Conservation (phyloP, 2,888 invertebrate genomes). For the Drosophila yooni region DNA sequence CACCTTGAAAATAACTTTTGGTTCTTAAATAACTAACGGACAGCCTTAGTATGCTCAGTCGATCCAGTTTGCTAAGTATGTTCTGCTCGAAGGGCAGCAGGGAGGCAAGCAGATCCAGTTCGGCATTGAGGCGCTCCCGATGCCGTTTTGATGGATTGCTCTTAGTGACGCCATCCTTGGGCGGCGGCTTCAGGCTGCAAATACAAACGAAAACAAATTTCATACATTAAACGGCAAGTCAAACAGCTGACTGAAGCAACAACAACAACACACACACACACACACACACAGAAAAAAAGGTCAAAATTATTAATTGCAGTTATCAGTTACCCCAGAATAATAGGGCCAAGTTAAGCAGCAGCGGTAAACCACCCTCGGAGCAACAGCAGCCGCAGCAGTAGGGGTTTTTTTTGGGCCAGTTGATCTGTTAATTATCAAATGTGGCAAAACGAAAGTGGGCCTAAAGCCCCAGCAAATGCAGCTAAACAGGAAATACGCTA, state of each 20-base stretch:
- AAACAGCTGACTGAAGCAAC: conserved; percentile 55
- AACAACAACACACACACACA: neutral
- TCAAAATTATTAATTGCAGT: conserved; percentile 80
- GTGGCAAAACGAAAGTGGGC: conserved; percentile 14
- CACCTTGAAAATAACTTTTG: conserved; percentile 99
- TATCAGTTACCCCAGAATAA: conserved; percentile 66
- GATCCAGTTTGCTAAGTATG: conserved; percentile 98
- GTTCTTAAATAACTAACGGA: conserved; percentile 99
- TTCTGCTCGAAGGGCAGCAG: conserved; percentile 98
- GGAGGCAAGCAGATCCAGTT: conserved; percentile 98
- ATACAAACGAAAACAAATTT: conserved; percentile 54
- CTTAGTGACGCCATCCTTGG: conserved; percentile 97
- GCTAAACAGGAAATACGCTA: conserved; percentile 11
- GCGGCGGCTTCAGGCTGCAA: conserved; percentile 96
- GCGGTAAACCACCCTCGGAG: conserved; percentile 35
- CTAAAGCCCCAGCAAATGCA: neutral
- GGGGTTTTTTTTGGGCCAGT: conserved; percentile 76
- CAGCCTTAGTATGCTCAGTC: conserved; percentile 97
- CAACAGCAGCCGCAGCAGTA: conserved; percentile 10
- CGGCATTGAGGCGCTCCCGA: conserved; percentile 98
- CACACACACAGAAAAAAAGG: conserved; percentile 43
- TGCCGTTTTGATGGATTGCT: conserved; percentile 99
- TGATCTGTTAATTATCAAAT: conserved; percentile 83
- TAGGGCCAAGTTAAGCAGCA: neutral
- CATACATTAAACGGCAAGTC: conserved; percentile 57